These are phyloP conservation scores for Horisme vitalbata DNA, from an alignment of 2,888 invertebrate genomes.

Conservation along the genomic window DNA sequence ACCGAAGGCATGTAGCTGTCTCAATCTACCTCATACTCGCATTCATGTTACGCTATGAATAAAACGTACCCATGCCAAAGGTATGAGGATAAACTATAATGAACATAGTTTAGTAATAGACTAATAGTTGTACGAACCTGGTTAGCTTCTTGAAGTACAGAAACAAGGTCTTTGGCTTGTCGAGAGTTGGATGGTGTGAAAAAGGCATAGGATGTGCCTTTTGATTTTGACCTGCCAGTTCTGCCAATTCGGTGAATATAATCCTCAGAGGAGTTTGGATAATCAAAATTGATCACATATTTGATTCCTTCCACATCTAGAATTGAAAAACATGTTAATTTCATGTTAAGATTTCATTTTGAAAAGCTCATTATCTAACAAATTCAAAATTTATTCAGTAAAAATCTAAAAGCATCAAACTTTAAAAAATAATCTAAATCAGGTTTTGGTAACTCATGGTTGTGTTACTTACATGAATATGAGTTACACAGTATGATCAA, in stretches of 20 bases:
- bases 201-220: conserved; percentile 97
- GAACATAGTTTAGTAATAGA: background rate
- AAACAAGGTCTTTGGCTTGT: conserved; percentile 94
- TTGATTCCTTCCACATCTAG: conserved; percentile 98
- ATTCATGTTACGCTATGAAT: conserved; percentile 87
- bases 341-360: conserved; percentile 15
- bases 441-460: conserved; percentile 68
- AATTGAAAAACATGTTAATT: conserved; percentile 39
- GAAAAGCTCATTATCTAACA: too few species aligned
- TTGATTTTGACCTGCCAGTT: conserved; percentile 93
- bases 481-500: conserved; percentile 73
- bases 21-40: conserved; percentile 88
- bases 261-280: conserved; percentile 97
- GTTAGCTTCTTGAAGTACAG: conserved; percentile 94
- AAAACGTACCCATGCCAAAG: conserved; percentile 89
- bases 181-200: conserved; percentile 94
- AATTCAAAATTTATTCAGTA: too few species aligned
- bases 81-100: conserved; percentile 86
- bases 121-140: conserved; percentile 82
- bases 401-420: background rate
- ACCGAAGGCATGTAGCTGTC: conserved; percentile 90
- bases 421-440: conserved; percentile 38
- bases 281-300: conserved; percentile 98
- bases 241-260: conserved; percentile 98
- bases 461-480: conserved; percentile 76